Evolutionary conservation across 2,797 vertebrate species (phyloP).

Genomic region (Loris lydekkerianus): DNA sequence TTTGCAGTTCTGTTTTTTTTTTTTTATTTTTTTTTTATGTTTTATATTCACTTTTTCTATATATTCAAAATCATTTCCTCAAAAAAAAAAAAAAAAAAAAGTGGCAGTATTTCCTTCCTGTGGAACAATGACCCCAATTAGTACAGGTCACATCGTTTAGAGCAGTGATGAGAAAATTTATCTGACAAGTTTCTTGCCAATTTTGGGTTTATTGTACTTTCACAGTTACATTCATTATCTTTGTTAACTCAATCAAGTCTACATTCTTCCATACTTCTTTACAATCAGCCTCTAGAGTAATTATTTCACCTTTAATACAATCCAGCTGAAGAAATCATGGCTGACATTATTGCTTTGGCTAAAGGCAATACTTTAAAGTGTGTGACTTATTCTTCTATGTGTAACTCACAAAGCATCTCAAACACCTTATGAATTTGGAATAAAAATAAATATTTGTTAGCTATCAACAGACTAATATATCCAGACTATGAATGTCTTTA

Average conservation of each 20-base stretch:
- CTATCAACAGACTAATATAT: neutral
- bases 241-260: slow-evolving; percentile 27
- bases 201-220: neutral
- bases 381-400: neutral
- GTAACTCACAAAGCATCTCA: neutral
- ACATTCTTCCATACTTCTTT: neutral
- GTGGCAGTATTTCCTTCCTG: neutral
- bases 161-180: neutral
- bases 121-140: neutral
- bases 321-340: neutral
- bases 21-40: neutral
- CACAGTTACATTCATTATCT: slow-evolving; percentile 47
- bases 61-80: neutral
- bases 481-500: neutral
- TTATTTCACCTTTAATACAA: neutral
- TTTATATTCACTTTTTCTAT: neutral
- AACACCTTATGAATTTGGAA: neutral
- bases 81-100: neutral
- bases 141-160: neutral
- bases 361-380: slow-evolving; percentile 25
- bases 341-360: neutral
- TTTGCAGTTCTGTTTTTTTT: neutral
- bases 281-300: slow-evolving; percentile 15
- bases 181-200: neutral
- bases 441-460: neutral